A percentile compares a stretch with the other conserved stretches of the same genome.
Evolutionary conservation across 2,888 invertebrate genomes (phyloP).

Genomic region (Cremastinae sp.): DNA sequence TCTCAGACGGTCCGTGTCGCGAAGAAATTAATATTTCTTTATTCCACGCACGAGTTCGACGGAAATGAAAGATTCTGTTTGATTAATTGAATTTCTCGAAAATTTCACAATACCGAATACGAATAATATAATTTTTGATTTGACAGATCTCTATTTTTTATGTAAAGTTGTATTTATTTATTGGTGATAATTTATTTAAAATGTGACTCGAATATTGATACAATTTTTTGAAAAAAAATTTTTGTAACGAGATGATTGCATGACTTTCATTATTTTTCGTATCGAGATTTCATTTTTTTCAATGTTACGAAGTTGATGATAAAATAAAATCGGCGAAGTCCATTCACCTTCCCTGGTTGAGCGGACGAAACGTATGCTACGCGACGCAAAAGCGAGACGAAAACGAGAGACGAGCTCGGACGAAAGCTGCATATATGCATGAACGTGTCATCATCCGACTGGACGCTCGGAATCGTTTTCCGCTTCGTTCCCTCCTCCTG

Average conservation of each 20-base stretch:
- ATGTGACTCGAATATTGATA: too few relatives aligned
- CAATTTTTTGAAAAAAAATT: too few relatives aligned
- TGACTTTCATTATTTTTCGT: too few relatives aligned
- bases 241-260: too few relatives aligned
- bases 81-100: too few relatives aligned
- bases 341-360: conserved; percentile 52
- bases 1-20: neutral
- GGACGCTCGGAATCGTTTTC: conserved; percentile 41
- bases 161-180: too few relatives aligned
- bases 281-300: neutral
- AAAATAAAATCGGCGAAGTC: conserved; percentile 45
- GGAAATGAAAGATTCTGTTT: too few relatives aligned
- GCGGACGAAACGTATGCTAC: conserved; percentile 31
- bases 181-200: too few relatives aligned
- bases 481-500: neutral
- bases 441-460: conserved; percentile 54
- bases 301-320: conserved; percentile 13
- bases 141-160: too few relatives aligned
- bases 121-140: too few relatives aligned
- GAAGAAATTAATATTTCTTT: conserved; percentile 1
- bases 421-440: conserved; percentile 54
- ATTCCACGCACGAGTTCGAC: too few relatives aligned
- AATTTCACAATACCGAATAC: too few relatives aligned
- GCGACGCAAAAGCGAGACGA: conserved; percentile 27
- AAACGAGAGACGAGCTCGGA: conserved; percentile 15